phyloP scores from a whole-genome alignment of 1,140 invertebrate genomes.

The Neoseiulus cucumeris region DNA sequence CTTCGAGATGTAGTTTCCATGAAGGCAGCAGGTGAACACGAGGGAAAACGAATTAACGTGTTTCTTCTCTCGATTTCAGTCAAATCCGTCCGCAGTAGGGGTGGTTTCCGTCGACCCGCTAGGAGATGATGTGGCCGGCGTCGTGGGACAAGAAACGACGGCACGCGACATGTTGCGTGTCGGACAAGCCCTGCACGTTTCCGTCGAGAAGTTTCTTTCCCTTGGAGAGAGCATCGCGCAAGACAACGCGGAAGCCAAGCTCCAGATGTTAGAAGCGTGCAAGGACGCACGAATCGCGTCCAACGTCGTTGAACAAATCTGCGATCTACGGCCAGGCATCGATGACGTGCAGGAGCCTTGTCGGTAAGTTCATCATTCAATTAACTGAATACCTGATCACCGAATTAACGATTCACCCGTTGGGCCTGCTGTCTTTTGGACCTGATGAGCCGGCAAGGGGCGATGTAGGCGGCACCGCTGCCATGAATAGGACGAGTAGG shows the following conservation, averaged over 20 bases:
- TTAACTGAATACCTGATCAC: too few relatives aligned
- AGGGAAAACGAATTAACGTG: background rate
- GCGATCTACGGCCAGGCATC: slow-evolving; percentile 5
- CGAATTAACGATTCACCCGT: too few relatives aligned
- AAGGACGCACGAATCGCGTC: slow-evolving; percentile 72
- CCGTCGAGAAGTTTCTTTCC: slow-evolving; percentile 88
- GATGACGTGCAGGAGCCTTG: slow-evolving; percentile 8
- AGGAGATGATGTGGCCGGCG: background rate
- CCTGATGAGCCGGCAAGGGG: too few relatives aligned
- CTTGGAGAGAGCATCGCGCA: slow-evolving; percentile 95
- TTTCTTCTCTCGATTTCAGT: background rate
- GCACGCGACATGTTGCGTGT: slow-evolving; percentile 63
- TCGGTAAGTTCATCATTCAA: background rate
- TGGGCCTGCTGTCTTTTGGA: too few relatives aligned
- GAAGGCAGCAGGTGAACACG: too few relatives aligned
- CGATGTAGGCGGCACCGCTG: too few relatives aligned
- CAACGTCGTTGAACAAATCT: slow-evolving; percentile 5
- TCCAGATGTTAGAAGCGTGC: slow-evolving; percentile 93
- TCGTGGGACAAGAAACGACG: slow-evolving; percentile 28
- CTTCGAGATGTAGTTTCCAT: too few relatives aligned
- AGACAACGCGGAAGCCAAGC: slow-evolving; percentile 86
- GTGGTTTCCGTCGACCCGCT: slow-evolving; percentile 8
- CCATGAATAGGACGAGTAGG: too few relatives aligned
- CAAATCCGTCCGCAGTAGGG: background rate
- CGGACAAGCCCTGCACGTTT: slow-evolving; percentile 81